Conservation (phyloP, 2,888 invertebrate species). For the Lamellibrachia satsuma region DNA sequence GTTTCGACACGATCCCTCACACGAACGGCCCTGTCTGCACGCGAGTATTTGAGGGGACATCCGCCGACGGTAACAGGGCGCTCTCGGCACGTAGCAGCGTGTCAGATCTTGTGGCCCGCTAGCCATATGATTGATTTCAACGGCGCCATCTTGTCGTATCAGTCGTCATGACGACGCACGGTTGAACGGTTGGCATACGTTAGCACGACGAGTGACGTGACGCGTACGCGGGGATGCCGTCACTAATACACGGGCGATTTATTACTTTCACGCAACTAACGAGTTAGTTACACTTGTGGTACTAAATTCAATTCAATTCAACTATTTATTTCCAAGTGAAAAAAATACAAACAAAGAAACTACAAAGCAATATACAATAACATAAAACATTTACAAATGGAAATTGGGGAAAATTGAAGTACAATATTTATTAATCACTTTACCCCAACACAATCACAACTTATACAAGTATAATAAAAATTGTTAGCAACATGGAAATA, state of each 20-base stretch:
- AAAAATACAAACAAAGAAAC: no score
- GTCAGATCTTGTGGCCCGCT: background rate
- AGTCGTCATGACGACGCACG: background rate
- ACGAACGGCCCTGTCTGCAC: background rate
- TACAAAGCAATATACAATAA: no score
- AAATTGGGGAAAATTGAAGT: no score
- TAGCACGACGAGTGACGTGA: background rate
- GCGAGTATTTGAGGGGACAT: background rate
- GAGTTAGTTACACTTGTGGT: no score
- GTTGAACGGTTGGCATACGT: slow-evolving; percentile 1
- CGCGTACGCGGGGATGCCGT: background rate
- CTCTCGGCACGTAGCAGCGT: background rate
- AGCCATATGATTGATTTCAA: background rate
- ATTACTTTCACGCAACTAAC: background rate
- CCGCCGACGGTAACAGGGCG: background rate
- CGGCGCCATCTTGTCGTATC: background rate
- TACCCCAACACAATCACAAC: no score
- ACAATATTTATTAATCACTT: no score
- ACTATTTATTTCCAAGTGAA: no score
- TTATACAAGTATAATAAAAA: no score
- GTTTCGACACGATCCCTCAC: background rate
- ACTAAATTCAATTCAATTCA: no score
- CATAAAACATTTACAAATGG: no score
- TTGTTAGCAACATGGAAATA: no score
- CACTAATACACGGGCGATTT: background rate